Evolutionary conservation across 2,888 invertebrate species (phyloP).

Genomic region (Troides aeacus): DNA sequence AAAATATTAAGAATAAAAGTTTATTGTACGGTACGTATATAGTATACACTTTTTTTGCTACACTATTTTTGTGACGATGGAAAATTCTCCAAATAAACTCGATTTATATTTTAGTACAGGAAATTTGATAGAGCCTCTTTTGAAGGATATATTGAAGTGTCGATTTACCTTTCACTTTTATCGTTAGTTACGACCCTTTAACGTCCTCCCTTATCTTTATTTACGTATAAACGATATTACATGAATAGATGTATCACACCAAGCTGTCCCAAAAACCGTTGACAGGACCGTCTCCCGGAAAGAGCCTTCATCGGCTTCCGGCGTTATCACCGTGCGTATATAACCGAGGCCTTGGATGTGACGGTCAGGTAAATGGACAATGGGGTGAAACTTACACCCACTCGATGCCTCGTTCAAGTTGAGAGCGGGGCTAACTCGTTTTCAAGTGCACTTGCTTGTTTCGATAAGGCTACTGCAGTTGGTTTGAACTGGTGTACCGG

Average conservation of each 20-base stretch:
- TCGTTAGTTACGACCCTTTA: no score
- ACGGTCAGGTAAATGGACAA: constrained; percentile 35
- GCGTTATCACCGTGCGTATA: constrained; percentile 29
- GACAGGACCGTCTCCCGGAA: constrained; percentile 29
- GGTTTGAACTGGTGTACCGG: not conserved
- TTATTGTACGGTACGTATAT: not conserved
- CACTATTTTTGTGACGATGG: not conserved
- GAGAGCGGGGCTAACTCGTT: constrained; percentile 15
- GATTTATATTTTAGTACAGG: not conserved
- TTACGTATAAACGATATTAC: not conserved
- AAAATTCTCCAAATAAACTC: not conserved
- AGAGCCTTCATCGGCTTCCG: constrained; percentile 29
- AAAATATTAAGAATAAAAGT: no score
- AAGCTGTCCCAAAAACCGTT: constrained; percentile 11
- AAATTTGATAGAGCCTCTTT: not conserved
- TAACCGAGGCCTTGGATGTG: constrained; percentile 36
- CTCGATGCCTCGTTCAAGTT: constrained; percentile 34
- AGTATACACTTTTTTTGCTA: not conserved
- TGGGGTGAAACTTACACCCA: constrained; percentile 31
- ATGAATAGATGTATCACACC: not conserved
- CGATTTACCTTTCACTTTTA: not conserved
- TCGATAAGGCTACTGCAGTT: not conserved
- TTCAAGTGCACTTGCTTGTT: constrained; percentile 16
- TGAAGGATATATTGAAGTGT: not conserved
- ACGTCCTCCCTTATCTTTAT: not conserved